These are phyloP conservation scores for Leptobrachium ailaonicum DNA, from an alignment of 2,113 vertebrate genomes.

Conservation along the genomic window DNA sequence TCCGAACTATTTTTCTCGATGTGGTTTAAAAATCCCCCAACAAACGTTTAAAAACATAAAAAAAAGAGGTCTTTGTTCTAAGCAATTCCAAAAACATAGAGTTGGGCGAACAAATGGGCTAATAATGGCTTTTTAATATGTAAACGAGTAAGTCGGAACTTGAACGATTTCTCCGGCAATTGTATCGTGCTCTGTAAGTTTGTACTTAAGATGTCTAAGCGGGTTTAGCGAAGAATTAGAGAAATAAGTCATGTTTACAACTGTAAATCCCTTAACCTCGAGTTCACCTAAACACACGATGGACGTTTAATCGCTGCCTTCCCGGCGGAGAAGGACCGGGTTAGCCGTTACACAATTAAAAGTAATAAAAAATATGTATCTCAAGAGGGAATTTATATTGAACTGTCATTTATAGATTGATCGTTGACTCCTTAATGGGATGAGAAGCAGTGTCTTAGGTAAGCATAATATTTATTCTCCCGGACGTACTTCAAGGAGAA, in stretches of 20 bases:
- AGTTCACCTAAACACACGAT: constrained; percentile 39
- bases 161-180: constrained; percentile 10
- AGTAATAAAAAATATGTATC: no score
- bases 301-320: neutral
- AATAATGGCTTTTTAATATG: constrained; percentile 35
- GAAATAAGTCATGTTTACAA: constrained; percentile 33
- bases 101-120: neutral
- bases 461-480: no score
- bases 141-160: constrained; percentile 25
- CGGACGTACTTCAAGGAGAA: no score
- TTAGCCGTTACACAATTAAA: no score
- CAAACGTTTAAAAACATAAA: neutral
- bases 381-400: no score
- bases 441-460: no score
- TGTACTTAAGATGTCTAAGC: constrained; percentile 44
- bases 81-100: constrained; percentile 2
- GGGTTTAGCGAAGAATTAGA: constrained; percentile 31
- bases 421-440: no score
- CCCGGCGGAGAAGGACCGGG: no score
- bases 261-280: constrained; percentile 37
- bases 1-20: neutral
- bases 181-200: constrained; percentile 24
- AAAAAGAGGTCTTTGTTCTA: neutral
- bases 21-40: neutral
- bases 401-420: no score